phyloP scores from a whole-genome alignment of 2,113 vertebrate genomes.

The Podarcis raffonei region DNA sequence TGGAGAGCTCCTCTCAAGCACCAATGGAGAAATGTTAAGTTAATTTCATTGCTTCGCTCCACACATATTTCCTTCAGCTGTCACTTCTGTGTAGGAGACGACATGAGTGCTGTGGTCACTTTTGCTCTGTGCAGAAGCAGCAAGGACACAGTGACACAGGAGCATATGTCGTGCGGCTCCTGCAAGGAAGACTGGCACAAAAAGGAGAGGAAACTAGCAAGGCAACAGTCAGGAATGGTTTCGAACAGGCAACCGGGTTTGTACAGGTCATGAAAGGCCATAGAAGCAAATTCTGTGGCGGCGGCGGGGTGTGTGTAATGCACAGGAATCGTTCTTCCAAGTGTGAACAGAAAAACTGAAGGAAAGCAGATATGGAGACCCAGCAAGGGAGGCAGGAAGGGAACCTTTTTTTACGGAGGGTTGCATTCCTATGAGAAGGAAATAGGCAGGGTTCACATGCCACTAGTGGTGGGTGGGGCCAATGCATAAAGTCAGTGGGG shows the following conservation, averaged over 20 bases:
- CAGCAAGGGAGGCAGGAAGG: no score
- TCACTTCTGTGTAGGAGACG: background rate
- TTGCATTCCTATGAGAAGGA: no score
- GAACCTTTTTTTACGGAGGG: no score
- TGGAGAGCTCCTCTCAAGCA: constrained; percentile 3
- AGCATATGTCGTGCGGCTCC: background rate
- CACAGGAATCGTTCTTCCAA: background rate
- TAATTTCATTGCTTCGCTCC: background rate
- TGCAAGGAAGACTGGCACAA: background rate
- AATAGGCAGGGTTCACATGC: no score
- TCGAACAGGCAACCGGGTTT: background rate
- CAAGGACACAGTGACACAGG: background rate
- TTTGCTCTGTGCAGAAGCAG: background rate
- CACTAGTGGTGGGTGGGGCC: no score
- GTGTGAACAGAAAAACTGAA: background rate
- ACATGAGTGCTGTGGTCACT: background rate
- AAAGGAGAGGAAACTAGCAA: background rate
- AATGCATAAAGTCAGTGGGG: no score
- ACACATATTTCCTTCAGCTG: background rate
- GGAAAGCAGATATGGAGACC: background rate
- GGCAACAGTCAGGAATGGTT: background rate
- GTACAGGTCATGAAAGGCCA: background rate
- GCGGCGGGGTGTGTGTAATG: no score
- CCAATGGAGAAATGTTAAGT: background rate
- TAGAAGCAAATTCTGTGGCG: background rate